Base-by-base conservation (phyloP, 2,797 vertebrate genomes). In the Nannoperca obscura region DNA sequence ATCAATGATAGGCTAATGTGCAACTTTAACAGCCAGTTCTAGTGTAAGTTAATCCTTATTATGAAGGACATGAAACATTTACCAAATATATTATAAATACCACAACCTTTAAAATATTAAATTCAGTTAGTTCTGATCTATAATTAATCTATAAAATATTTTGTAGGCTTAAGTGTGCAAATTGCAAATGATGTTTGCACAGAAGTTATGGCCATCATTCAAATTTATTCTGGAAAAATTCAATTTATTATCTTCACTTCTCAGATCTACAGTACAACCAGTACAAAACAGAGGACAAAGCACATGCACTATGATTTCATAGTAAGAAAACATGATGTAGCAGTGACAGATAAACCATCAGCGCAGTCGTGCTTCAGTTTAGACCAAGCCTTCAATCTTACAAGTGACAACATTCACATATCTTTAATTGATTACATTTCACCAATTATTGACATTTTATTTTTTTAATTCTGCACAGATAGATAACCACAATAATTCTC, bases 391-490 rank as follows among this genome's bases (percentile, higher is more conserved):
- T 55, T 20, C 10, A 59, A n/a, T 80, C 40, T 58, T 1, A 27
- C 19, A 17, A n/a, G 19, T 40, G 72, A 34, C 67, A 69, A 8
- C 2, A 1, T 24, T 22, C 14, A 9, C 38, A 58, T 47, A 62
- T 86, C 13, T 50, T 57, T 60, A 32, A 1, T 30, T 3, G 19
- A 46, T 66, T 49, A 40, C 9, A n/a, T 30, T 54, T 61, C 42
- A 68, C 14, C 40, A 66, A 3, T 15, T 58, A 32, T 50, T 79
- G 74, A 77, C 50, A 32, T 79, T 78, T 70, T 14, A 70, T 27
- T 27, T 27, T 27, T 27, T 4, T 3, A 32, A 32, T 3, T 32
- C 32, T 32, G 32, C 32, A 32, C 42, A 6, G 14, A 17, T 15
- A 44, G 15, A 44, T 20, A 38, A 38, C 36, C 36, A 38, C 36